Conservation (phyloP, 2,113 vertebrate species). For the Alligator sinensis region DNA sequence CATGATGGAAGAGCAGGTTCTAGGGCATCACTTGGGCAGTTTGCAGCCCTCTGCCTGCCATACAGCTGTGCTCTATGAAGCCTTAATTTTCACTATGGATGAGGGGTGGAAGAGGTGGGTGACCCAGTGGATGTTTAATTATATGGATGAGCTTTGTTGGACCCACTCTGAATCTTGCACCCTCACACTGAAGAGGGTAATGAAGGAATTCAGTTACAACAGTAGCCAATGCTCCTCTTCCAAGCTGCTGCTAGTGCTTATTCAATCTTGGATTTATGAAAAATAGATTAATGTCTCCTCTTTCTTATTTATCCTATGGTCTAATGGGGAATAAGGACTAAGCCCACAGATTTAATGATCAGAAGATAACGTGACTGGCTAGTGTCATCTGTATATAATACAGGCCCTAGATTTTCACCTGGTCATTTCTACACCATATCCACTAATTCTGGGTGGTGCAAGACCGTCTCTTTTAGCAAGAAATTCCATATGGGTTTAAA, state of each 20-base stretch:
- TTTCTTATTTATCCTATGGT: neutral
- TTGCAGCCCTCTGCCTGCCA: neutral
- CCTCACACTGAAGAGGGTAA: neutral
- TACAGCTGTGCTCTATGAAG: neutral
- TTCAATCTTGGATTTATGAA: neutral
- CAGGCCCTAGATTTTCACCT: neutral
- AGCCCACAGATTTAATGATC: neutral
- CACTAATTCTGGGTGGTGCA: neutral
- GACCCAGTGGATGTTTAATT: neutral
- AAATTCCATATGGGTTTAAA: neutral
- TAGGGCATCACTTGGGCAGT: neutral
- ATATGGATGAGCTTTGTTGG: neutral
- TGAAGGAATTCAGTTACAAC: neutral
- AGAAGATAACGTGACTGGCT: neutral
- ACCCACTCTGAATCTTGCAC: neutral
- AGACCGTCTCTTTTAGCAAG: neutral
- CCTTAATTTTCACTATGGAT: neutral
- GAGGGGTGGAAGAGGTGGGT: neutral
- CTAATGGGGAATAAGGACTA: neutral
- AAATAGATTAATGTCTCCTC: neutral
- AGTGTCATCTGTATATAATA: neutral
- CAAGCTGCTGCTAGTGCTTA: neutral
- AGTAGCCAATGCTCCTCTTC: neutral
- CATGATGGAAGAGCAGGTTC: neutral
- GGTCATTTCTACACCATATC: neutral